Evolutionary conservation across 2,888 invertebrate genomes (phyloP).

Genomic region (Sesia apiformis): DNA sequence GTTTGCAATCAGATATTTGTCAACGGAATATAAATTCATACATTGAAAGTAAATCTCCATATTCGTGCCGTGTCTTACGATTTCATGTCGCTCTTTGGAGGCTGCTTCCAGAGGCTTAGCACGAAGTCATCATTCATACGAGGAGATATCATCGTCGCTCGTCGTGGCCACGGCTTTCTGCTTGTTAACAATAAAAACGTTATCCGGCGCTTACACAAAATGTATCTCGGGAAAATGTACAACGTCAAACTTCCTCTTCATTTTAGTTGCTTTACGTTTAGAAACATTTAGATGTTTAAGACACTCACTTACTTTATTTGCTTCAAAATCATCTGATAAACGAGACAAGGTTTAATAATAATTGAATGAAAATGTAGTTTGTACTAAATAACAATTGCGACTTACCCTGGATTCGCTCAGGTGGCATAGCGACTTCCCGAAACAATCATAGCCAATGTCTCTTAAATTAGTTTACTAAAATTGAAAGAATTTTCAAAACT

Average conservation of each 20-base stretch:
- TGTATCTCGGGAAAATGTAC: constrained; percentile 54
- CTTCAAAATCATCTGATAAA: too few species aligned
- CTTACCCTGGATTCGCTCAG: too few species aligned
- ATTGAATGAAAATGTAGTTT: too few species aligned
- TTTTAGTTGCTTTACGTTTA: constrained; percentile 30
- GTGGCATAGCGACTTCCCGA: too few species aligned
- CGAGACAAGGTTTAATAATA: too few species aligned
- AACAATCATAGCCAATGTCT: too few species aligned
- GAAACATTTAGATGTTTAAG: neutral
- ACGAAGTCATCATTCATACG: constrained; percentile 75
- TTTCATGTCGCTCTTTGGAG: constrained; percentile 47
- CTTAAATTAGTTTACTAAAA: too few species aligned
- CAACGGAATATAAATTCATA: constrained; percentile 1
- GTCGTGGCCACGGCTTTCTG: constrained; percentile 56
- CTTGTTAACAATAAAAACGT: constrained; percentile 75
- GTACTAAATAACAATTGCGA: too few species aligned
- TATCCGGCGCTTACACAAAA: constrained; percentile 64
- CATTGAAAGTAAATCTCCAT: constrained; percentile 41
- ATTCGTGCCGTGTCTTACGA: constrained; percentile 61
- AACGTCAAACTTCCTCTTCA: constrained; percentile 18
- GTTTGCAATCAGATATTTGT: constrained; percentile 8
- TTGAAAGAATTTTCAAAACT: too few species aligned
- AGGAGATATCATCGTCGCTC: constrained; percentile 69
- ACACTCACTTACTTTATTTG: too few species aligned
- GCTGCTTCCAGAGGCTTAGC: constrained; percentile 63